Conservation (phyloP, 2,797 vertebrate species). For the Chanos chanos region DNA sequence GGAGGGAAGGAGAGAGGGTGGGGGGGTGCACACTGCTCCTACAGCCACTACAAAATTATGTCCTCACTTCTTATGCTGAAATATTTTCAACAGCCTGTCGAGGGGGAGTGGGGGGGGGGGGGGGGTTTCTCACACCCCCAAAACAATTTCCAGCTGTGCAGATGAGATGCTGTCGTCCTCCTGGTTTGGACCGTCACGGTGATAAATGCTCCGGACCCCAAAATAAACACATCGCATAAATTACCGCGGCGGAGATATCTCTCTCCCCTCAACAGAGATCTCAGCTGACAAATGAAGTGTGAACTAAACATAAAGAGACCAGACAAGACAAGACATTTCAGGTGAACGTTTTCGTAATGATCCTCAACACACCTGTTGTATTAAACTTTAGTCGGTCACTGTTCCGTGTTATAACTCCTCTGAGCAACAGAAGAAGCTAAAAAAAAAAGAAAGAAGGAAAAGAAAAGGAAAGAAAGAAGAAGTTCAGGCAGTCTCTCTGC, state of each 20-base stretch:
- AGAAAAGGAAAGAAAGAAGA: no score
- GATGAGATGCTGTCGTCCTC: constrained; percentile 9
- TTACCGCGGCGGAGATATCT: background rate
- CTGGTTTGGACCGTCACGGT: constrained; percentile 2
- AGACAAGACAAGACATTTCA: background rate
- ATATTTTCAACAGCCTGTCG: background rate
- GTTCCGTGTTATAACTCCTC: no score
- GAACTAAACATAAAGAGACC: background rate
- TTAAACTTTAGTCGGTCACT: no score
- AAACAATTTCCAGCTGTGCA: constrained; percentile 30
- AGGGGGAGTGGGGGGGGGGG: constrained; percentile 1
- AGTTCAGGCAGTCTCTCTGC: no score
- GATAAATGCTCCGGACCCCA: background rate
- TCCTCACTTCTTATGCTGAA: background rate
- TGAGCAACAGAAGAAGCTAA: no score
- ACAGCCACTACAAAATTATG: no score
- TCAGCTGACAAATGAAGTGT: background rate
- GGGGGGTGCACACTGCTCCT: no score
- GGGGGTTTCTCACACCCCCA: background rate
- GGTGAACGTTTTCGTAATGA: background rate
- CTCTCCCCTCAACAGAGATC: background rate
- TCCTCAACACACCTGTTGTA: background rate
- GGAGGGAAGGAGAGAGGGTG: no score
- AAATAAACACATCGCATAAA: constrained; percentile 22
- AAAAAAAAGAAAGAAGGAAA: no score